phyloP scores from a whole-genome alignment of 2,113 vertebrate genomes.

The Morone chrysops region DNA sequence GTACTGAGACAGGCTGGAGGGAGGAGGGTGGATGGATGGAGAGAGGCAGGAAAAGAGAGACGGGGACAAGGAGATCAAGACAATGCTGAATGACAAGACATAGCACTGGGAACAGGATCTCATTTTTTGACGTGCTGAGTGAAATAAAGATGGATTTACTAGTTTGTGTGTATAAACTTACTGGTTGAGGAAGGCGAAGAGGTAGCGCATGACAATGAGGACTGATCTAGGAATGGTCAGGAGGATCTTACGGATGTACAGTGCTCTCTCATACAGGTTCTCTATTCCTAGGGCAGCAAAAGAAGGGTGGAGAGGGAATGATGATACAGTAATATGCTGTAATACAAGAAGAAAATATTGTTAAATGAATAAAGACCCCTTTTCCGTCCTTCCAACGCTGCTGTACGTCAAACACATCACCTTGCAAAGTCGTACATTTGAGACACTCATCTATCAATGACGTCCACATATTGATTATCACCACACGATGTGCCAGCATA shows the following conservation, averaged over 20 bases:
- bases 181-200: slow-evolving; percentile 99
- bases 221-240: slow-evolving; percentile 95
- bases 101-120: neutral
- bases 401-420: neutral
- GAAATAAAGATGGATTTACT: too few species aligned
- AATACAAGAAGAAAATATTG: neutral
- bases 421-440: slow-evolving; percentile 22
- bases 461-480: slow-evolving; percentile 31
- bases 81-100: neutral
- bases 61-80: neutral
- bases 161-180: slow-evolving; percentile 81
- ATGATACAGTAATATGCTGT: neutral
- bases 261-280: slow-evolving; percentile 95
- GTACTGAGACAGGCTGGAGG: slow-evolving; percentile 94
- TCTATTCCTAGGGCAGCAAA: slow-evolving; percentile 89
- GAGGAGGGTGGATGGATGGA: neutral
- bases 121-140: neutral
- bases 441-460: slow-evolving; percentile 24
- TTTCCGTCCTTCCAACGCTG: too few species aligned
- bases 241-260: slow-evolving; percentile 96
- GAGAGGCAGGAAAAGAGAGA: neutral
- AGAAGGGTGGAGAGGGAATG: neutral
- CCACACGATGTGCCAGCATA: neutral
- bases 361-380: neutral
- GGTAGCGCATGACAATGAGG: slow-evolving; percentile 97